A percentile compares a stretch with the other conserved stretches of the same genome.
Conservation (phyloP, 2,113 vertebrate species). For the Zosterops pallidus region DNA sequence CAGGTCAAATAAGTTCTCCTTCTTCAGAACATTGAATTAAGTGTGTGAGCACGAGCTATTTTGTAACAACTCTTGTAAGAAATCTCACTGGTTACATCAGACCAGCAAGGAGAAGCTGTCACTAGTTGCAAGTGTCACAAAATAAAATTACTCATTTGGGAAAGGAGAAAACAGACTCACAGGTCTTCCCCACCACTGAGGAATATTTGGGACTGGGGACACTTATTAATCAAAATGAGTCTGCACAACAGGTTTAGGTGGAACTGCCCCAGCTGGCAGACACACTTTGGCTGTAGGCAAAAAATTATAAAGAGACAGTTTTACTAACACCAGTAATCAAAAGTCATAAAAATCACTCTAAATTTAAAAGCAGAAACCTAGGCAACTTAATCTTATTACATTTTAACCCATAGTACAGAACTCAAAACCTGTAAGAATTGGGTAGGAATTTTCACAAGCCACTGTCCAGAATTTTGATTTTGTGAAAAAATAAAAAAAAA, state of each 20-base stretch:
- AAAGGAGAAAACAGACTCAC: background rate
- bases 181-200: background rate
- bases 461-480: background rate
- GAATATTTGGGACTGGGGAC: background rate
- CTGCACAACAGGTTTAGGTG: background rate
- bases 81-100: background rate
- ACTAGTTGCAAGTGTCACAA: background rate
- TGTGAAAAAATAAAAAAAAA: too few relatives aligned
- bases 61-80: background rate
- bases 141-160: background rate
- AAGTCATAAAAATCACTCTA: background rate
- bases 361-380: background rate
- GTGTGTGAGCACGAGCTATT: background rate
- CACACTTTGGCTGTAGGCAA: background rate
- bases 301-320: background rate
- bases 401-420: background rate
- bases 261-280: background rate
- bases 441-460: background rate
- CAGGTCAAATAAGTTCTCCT: background rate
- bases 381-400: background rate
- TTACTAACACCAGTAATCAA: background rate
- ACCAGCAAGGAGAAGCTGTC: background rate
- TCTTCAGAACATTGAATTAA: background rate
- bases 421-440: background rate
- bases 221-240: background rate